Evolutionary conservation across 2,113 vertebrate genomes (phyloP), one percentile per base, ranked within the genome.

Genomic region (Clarias macrocephalus): DNA sequence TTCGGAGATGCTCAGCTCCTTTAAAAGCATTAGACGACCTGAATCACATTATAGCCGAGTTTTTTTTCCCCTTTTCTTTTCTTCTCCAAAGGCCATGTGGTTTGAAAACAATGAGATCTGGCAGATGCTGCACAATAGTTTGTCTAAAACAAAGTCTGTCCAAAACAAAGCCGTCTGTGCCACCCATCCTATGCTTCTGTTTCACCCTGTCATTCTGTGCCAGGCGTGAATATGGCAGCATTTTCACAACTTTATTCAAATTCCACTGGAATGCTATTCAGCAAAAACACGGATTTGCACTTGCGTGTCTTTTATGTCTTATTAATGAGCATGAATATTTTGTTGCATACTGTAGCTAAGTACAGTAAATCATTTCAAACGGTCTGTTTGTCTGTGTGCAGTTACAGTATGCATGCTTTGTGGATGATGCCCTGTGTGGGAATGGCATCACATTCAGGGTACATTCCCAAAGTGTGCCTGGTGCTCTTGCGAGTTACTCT

Each of bases 61-160:
- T 77, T 3, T 52, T 77, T n/a, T 48, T 60, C 33, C 42, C 48
- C 1, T 77, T 77, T 73, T 37, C 48, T 77, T 77, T 73, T 37
- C 59, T 42, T n/a, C 57, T 60, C 60, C 59, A 82, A 82, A 87
- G 77, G 73, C 63, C 85, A 80, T 70, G 63, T 79, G 65, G 65
- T 72, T 73, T 85, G 54, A 87, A 87, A 84, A 82, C 79, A 72
- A 85, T 72, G 48, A 28, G 81, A 77, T 63, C 62, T 88, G 88
- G 80, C 79, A 85, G 70, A 68, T 80, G 83, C 80, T 77, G 25
- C 82, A 88, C 42, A 85, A 83, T 28, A 59, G 65, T 82, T 56
- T 83, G 82, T 52, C 62, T 48, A 52, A 82, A 65, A 48, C 72
- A 84, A 57, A 54, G 76, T 80, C 52, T 65, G 60, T 15, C 80